These are phyloP conservation scores for Phalacrocorax pelagicus DNA, from an alignment of 2,113 vertebrate genomes.

Conservation along the genomic window DNA sequence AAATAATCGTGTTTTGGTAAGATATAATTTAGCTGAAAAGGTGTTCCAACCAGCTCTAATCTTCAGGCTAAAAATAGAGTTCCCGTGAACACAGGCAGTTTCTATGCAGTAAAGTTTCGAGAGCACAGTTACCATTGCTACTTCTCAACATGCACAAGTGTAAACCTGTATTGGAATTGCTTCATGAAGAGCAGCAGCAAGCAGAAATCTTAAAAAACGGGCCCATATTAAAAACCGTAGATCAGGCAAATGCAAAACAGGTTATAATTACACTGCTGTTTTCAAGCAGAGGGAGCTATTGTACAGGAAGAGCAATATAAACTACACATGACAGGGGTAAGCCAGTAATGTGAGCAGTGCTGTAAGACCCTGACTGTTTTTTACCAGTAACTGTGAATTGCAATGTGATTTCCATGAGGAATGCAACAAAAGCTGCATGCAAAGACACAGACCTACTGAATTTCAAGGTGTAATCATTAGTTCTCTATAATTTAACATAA, in stretches of 20 bases:
- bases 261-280: slow-evolving; percentile 48
- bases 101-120: neutral
- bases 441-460: slow-evolving; percentile 30
- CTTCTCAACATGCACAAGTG: neutral
- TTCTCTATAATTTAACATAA: neutral
- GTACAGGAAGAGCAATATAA: slow-evolving; percentile 50
- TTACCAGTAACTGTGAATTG: neutral
- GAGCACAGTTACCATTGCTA: neutral
- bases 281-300: slow-evolving; percentile 83
- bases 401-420: neutral
- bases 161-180: neutral
- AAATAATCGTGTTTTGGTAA: neutral
- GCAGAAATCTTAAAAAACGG: neutral
- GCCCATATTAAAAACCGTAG: neutral
- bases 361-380: neutral
- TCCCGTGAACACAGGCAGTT: neutral
- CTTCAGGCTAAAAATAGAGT: neutral
- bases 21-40: neutral
- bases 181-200: neutral
- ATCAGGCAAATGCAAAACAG: neutral
- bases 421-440: neutral
- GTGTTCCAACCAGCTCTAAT: neutral
- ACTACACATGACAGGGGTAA: neutral
- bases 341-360: neutral
- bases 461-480: neutral